Evolutionary conservation across 2,888 invertebrate genomes (phyloP).

Genomic region (Noctua janthina): DNA sequence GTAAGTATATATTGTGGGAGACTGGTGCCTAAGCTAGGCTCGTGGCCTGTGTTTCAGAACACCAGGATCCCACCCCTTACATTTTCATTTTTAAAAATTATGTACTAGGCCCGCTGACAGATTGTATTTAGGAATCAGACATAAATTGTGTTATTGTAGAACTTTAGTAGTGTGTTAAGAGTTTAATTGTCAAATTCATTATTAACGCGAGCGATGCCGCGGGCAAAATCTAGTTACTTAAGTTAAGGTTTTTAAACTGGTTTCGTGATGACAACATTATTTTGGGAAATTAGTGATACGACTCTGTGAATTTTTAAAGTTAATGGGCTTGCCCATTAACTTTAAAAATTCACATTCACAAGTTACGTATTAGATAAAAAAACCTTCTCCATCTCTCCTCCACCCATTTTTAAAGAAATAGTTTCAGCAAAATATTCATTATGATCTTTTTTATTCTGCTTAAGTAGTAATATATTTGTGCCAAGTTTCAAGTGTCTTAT

Average conservation of each 20-base stretch:
- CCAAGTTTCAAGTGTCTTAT: not conserved
- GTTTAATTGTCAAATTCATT: no score
- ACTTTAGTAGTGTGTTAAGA: no score
- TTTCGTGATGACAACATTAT: slow-evolving; percentile 32
- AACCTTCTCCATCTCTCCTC: not conserved
- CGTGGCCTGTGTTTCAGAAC: no score
- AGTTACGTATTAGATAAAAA: not conserved
- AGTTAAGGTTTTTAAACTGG: slow-evolving; percentile 30
- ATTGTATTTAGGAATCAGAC: no score
- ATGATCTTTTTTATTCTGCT: not conserved
- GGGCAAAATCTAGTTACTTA: not conserved
- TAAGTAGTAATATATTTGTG: not conserved
- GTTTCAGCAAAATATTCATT: not conserved
- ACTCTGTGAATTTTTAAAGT: slow-evolving; percentile 4
- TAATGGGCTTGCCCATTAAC: not conserved
- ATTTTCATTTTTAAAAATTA: no score
- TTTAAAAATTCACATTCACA: no score
- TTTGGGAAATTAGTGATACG: not conserved
- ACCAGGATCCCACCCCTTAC: no score
- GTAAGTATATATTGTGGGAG: no score
- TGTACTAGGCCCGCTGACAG: no score
- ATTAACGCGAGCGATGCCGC: no score
- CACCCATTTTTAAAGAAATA: not conserved
- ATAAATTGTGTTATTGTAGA: no score
- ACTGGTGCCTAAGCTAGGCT: no score